Evolutionary conservation across 2,113 vertebrate genomes (phyloP), one percentile per base, ranked within the genome.

Genomic region (Ictalurus punctatus): DNA sequence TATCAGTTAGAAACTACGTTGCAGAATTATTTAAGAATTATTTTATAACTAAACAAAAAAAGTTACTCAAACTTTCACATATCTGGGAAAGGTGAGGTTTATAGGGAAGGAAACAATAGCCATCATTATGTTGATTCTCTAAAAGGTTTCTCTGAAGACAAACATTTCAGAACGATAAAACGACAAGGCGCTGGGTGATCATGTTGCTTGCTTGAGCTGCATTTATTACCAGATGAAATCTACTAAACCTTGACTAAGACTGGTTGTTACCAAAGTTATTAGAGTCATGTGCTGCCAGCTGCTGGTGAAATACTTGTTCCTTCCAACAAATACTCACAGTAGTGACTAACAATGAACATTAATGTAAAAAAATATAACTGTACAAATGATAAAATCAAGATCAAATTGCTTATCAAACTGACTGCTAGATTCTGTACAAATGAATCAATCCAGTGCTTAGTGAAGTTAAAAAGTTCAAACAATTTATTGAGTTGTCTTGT

Each of bases 221-320:
- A 54, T 80, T 54, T 54, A 81, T 58, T 81, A 34, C 16, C 79
- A 21, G 7, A 58, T 21, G 17, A 83, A 83, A 59, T 25, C 19
- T 23, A 23, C 4, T 59, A 34, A 34, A 10, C 16, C 34, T 12
- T 37, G 8, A 10, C 17, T 23, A 23, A 59, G 19, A 21, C n/a
- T 34, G 30, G 30, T 61, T 25, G 0, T 83, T 63, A 63, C 37
- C 8, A 63, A 27, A 0, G 58, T 44, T 63, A 25, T 40, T 63
- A 40, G 37, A 40, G 37, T 44, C 65, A 27, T 27, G 52, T 73
- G 54, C 71, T 89, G 87, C 87, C 90, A 89, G 63, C 87, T 91
- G 87, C 88, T 84, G 90, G 87, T 73, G 30, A 19, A 86, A 71
- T 12, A 40, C 6, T 56, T 19, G n/a, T 30, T 48, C 65, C 34